Conservation (phyloP, 2,113 vertebrate species). For the Coreoperca whiteheadi region DNA sequence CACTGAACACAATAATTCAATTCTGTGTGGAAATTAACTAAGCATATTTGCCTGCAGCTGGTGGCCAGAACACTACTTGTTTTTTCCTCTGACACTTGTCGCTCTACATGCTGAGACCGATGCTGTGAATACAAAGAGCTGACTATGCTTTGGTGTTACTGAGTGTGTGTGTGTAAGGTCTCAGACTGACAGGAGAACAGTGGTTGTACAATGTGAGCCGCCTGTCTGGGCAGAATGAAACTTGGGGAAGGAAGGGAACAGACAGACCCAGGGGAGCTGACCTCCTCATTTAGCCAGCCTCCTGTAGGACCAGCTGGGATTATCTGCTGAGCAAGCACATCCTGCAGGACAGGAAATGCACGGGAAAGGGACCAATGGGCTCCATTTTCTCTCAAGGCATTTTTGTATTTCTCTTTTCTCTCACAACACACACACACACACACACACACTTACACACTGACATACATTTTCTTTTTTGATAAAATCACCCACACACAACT, state of each 20-base stretch:
- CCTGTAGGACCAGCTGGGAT: slow-evolving; percentile 72
- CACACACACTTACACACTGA: slow-evolving; percentile 6
- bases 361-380: slow-evolving; percentile 11
- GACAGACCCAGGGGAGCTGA: slow-evolving; percentile 74
- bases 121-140: slow-evolving; percentile 59
- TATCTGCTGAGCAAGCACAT: slow-evolving; percentile 73
- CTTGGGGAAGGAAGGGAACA: slow-evolving; percentile 57
- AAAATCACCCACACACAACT: slow-evolving; percentile 11
- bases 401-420: slow-evolving; percentile 17
- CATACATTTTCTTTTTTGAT: background rate
- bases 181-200: slow-evolving; percentile 75
- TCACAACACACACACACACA: background rate
- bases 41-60: slow-evolving; percentile 59
- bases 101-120: slow-evolving; percentile 36
- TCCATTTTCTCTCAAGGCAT: slow-evolving; percentile 11
- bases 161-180: slow-evolving; percentile 60
- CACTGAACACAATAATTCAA: slow-evolving; percentile 38
- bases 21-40: slow-evolving; percentile 49
- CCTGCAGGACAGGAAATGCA: slow-evolving; percentile 61
- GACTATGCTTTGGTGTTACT: slow-evolving; percentile 51
- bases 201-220: slow-evolving; percentile 64
- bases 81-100: slow-evolving; percentile 57
- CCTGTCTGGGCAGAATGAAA: slow-evolving; percentile 62
- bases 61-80: slow-evolving; percentile 22
- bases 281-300: slow-evolving; percentile 72